Evolutionary conservation across 2,113 vertebrate species (phyloP).

Genomic region (Siphamia tubifer): DNA sequence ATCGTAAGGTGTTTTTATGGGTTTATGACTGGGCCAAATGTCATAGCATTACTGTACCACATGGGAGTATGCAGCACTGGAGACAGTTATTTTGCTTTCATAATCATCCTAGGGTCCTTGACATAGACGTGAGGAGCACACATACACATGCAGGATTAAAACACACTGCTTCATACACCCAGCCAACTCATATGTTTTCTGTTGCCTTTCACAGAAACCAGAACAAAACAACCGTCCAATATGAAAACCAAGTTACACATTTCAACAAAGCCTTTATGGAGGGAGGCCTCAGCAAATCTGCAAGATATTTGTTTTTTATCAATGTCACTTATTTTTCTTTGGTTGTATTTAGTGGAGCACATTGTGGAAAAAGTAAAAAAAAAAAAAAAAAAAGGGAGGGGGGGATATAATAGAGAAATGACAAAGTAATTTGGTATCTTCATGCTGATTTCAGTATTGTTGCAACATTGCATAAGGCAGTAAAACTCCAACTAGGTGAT

Average conservation of each 20-base stretch:
- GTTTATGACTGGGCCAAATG: slow-evolving; percentile 66
- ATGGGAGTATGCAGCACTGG: neutral
- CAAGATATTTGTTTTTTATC: slow-evolving; percentile 14
- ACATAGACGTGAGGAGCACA: neutral
- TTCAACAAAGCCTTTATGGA: neutral
- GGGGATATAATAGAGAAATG: too few relatives aligned
- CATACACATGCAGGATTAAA: neutral
- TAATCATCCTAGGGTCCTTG: neutral
- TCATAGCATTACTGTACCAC: slow-evolving; percentile 54
- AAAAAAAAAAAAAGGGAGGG: too few relatives aligned
- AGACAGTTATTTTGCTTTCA: neutral
- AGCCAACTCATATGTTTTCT: slow-evolving; percentile 43
- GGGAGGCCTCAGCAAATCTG: too few relatives aligned
- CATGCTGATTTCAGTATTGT: too few relatives aligned
- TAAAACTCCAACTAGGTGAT: slow-evolving; percentile 58
- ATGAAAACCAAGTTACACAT: slow-evolving; percentile 16
- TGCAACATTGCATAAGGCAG: slow-evolving; percentile 27
- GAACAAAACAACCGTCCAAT: slow-evolving; percentile 27
- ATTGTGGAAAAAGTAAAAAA: neutral
- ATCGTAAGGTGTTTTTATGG: slow-evolving; percentile 71
- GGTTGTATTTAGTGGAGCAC: too few relatives aligned
- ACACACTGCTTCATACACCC: neutral
- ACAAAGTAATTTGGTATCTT: too few relatives aligned
- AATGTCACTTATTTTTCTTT: neutral
- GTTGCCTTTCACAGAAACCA: slow-evolving; percentile 31